Evolutionary conservation across 2,797 vertebrate genomes (phyloP).

Genomic region (Pteronotus mesoamericanus): DNA sequence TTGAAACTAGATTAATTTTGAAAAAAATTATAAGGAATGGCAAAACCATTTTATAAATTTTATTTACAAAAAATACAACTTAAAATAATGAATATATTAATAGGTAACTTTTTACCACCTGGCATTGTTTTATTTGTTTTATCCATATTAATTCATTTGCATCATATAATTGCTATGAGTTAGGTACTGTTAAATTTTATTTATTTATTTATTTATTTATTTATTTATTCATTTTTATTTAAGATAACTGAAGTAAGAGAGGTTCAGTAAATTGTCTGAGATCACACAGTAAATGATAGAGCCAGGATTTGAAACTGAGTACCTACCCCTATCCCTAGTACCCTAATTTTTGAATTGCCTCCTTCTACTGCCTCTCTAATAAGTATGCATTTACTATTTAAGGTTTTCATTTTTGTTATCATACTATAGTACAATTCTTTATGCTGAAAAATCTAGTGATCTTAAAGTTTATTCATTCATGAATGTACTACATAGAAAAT

Average conservation of each 20-base stretch:
- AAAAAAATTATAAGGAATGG: background rate
- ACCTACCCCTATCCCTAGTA: background rate
- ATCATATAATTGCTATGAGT: background rate
- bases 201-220: background rate
- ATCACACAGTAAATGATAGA: background rate
- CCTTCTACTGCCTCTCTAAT: background rate
- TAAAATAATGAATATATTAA: background rate
- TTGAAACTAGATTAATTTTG: slow-evolving; percentile 10
- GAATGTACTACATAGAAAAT: background rate
- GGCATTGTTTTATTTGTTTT: background rate
- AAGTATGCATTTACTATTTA: background rate
- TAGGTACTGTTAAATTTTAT: background rate
- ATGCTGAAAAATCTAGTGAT: background rate
- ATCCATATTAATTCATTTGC: background rate
- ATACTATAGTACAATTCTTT: background rate
- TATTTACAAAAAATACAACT: background rate
- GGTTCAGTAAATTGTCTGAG: background rate
- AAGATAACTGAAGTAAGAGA: background rate
- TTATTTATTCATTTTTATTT: background rate
- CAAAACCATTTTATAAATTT: background rate
- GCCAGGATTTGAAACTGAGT: background rate
- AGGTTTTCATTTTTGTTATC: background rate
- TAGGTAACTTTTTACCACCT: background rate
- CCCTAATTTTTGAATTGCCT: background rate
- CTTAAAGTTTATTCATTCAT: background rate